phyloP scores from a whole-genome alignment of 2,888 invertebrate genomes.

The Blera fallax region DNA sequence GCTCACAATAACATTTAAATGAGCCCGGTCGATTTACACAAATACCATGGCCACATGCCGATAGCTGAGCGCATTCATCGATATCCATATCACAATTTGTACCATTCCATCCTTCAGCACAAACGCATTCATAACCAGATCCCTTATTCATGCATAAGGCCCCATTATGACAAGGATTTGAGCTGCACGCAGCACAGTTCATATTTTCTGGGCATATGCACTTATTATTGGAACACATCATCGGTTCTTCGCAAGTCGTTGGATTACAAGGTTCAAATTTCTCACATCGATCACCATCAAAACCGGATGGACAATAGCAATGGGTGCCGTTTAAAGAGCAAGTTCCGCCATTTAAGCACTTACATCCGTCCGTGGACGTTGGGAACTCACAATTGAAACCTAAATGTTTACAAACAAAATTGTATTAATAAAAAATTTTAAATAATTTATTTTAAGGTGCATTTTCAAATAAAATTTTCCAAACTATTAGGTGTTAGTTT shows the following conservation, averaged over 20 bases:
- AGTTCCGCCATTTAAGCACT: slow-evolving; percentile 81
- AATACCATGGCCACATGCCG: slow-evolving; percentile 91
- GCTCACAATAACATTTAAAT: slow-evolving; percentile 92
- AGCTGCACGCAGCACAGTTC: slow-evolving; percentile 83
- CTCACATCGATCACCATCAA: slow-evolving; percentile 80
- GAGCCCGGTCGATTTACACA: slow-evolving; percentile 90
- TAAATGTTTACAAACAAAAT: slow-evolving; percentile 58
- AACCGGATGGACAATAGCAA: slow-evolving; percentile 80
- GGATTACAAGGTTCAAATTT: slow-evolving; percentile 78
- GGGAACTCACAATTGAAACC: slow-evolving; percentile 81
- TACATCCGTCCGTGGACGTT: slow-evolving; percentile 76
- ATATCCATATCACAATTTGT: slow-evolving; percentile 86
- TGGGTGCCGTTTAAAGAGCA: slow-evolving; percentile 80
- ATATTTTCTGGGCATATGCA: slow-evolving; percentile 81
- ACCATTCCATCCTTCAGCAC: slow-evolving; percentile 84
- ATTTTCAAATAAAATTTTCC: not conserved
- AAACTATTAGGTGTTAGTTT: slow-evolving; percentile 13
- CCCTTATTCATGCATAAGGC: slow-evolving; percentile 85
- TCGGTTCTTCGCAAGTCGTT: slow-evolving; percentile 80
- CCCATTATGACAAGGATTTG: slow-evolving; percentile 86
- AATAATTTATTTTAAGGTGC: not conserved
- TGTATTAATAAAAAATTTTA: not conserved
- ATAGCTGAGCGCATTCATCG: slow-evolving; percentile 85
- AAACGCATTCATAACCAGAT: slow-evolving; percentile 84
- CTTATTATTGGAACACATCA: slow-evolving; percentile 79